phyloP scores from a whole-genome alignment of 2,888 invertebrate genomes.

The Phalera bucephala region DNA sequence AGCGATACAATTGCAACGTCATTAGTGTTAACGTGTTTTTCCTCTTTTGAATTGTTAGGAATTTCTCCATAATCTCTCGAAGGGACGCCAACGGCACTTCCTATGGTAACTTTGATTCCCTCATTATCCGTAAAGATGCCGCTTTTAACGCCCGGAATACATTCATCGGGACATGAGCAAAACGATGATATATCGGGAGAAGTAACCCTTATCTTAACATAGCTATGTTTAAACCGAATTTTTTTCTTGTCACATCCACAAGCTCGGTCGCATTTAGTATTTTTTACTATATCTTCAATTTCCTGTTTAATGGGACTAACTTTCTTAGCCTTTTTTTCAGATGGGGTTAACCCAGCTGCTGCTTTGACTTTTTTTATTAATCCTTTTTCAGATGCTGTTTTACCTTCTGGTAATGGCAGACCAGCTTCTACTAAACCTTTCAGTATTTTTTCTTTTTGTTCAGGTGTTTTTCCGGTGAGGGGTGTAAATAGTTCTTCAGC shows the following conservation, averaged over 20 bases:
- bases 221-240: constrained; percentile 66
- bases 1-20: neutral
- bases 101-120: constrained; percentile 63
- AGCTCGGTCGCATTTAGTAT: constrained; percentile 55
- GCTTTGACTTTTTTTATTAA: constrained; percentile 39
- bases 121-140: constrained; percentile 59
- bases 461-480: constrained; percentile 38
- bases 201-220: constrained; percentile 62
- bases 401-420: constrained; percentile 48
- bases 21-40: too few species aligned
- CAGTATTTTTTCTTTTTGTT: constrained; percentile 45
- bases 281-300: constrained; percentile 53
- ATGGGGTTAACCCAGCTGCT: constrained; percentile 36
- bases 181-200: constrained; percentile 62
- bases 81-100: constrained; percentile 48
- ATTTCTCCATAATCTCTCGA: too few species aligned
- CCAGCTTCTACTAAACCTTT: constrained; percentile 44
- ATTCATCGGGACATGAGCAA: constrained; percentile 59
- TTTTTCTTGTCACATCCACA: constrained; percentile 67
- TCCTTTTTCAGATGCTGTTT: constrained; percentile 44
- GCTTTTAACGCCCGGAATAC: constrained; percentile 55
- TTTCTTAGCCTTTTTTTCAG: constrained; percentile 42
- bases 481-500: constrained; percentile 47
- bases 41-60: too few species aligned
- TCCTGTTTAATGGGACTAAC: constrained; percentile 47